Evolutionary conservation across 2,797 vertebrate species (phyloP), one percentile per base, ranked within the genome.

Genomic region (Tenualosa thibaudeaui): DNA sequence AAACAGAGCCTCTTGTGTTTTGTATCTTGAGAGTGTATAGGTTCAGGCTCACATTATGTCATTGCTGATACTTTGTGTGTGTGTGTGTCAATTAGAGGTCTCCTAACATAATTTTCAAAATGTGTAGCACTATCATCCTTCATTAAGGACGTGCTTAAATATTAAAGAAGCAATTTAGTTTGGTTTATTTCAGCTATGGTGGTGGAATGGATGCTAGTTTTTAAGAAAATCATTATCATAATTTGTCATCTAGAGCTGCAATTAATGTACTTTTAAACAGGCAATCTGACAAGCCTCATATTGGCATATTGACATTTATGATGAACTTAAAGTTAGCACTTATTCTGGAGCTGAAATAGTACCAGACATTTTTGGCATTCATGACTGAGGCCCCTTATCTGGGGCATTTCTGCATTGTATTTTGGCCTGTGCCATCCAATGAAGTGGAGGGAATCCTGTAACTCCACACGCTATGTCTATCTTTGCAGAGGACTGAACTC

Each of bases 401-500:
- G 7, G 71, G 71, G 37, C 19, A 46, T 46, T 78, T 22, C 8
- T 78, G 40, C 17, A 3, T 46, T 46, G 71, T 83, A 15, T 17
- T 17, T 71, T 78, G 82, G 83, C 87, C 82, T 62, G 85, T 85
- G 88, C 58, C 75, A 68, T 78, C 60, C 53, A 81, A 62, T 86
- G 81, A 88, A 84, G 84, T 65, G 84, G 87, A 78, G 60, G 85
- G 7, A 78, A 46, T 43, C 68, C 15, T 15, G 17, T 40, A 19
- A 43, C 19, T 75, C 31, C 85, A 88, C 71, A 82, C 71, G 86
- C 54, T 43, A 84, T 83, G 83, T 85, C 82, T 89, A 88, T 84
- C 86, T 89, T 53, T 62, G 85, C 31, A 40, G 65, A 89, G 85
- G 81, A 86, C 84, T 82, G 84, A 88, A 85, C 85, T 86, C 56